Conservation (phyloP, 2,797 vertebrate species). For the Rhincodon typus region DNA sequence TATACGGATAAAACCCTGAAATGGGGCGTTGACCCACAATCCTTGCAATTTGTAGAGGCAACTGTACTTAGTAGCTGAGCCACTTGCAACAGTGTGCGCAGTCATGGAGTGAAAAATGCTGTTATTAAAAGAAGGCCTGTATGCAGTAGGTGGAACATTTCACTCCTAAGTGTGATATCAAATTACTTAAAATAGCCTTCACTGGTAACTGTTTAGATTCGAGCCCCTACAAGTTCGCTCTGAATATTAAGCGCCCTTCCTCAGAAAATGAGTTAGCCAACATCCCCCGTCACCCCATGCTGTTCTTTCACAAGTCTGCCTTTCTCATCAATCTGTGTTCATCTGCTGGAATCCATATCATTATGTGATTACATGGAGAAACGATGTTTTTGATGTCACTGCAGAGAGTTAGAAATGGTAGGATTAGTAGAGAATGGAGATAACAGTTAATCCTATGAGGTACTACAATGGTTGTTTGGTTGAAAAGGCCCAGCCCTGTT, state of each 20-base stretch:
- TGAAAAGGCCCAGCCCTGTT: conserved; percentile 45
- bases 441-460: conserved; percentile 50
- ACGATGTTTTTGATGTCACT: conserved; percentile 48
- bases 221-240: neutral
- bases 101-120: neutral
- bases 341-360: conserved; percentile 51
- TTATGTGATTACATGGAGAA: conserved; percentile 51
- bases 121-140: neutral
- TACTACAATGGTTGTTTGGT: conserved; percentile 53
- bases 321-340: conserved; percentile 49
- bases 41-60: neutral
- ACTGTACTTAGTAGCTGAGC: neutral
- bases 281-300: neutral
- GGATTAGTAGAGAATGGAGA: conserved; percentile 54
- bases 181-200: neutral
- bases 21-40: neutral
- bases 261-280: neutral
- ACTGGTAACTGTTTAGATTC: neutral
- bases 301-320: neutral
- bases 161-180: neutral
- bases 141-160: neutral
- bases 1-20: neutral
- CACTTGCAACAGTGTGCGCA: neutral
- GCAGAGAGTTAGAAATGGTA: conserved; percentile 54
- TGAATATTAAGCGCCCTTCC: neutral